Evolutionary conservation across 2,888 invertebrate genomes (phyloP).

Genomic region (Chromoteleia sp.): DNA sequence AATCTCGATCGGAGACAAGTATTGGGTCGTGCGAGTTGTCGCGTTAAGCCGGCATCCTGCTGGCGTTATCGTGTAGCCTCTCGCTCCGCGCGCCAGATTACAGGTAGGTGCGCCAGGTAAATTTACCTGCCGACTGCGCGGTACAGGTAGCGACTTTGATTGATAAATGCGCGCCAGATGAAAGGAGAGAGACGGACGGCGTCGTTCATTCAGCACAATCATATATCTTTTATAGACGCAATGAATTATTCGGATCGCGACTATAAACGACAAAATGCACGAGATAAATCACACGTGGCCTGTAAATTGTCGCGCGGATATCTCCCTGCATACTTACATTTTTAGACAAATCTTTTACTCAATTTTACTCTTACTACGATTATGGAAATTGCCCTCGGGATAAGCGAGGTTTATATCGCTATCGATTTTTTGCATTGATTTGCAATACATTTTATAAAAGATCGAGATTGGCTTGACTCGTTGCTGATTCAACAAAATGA

Average conservation of each 20-base stretch:
- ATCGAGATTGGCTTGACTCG: background rate
- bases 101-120: conserved; percentile 50
- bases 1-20: conserved; percentile 39
- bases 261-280: conserved; percentile 41
- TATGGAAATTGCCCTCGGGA: conserved; percentile 14
- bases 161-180: conserved; percentile 45
- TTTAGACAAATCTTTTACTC: conserved; percentile 22
- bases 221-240: conserved; percentile 53
- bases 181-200: conserved; percentile 30
- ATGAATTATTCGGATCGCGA: conserved; percentile 44
- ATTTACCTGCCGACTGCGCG: conserved; percentile 23
- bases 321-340: conserved; percentile 19
- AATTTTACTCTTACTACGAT: conserved; percentile 21
- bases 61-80: conserved; percentile 36
- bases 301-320: conserved; percentile 27
- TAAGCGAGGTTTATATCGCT: conserved; percentile 1
- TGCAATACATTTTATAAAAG: conserved; percentile 4
- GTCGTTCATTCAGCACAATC: conserved; percentile 53
- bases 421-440: background rate
- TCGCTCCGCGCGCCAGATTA: conserved; percentile 30
- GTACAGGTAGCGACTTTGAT: conserved; percentile 58
- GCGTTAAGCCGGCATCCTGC: conserved; percentile 38
- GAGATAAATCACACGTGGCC: conserved; percentile 45
- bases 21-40: conserved; percentile 37
- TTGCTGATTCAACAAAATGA: background rate